Percentiles rank a stretch among this genome's conserved stretches.
These are phyloP conservation scores for Antheraea mylitta DNA, from an alignment of 1,140 invertebrate genomes.

Conservation along the genomic window DNA sequence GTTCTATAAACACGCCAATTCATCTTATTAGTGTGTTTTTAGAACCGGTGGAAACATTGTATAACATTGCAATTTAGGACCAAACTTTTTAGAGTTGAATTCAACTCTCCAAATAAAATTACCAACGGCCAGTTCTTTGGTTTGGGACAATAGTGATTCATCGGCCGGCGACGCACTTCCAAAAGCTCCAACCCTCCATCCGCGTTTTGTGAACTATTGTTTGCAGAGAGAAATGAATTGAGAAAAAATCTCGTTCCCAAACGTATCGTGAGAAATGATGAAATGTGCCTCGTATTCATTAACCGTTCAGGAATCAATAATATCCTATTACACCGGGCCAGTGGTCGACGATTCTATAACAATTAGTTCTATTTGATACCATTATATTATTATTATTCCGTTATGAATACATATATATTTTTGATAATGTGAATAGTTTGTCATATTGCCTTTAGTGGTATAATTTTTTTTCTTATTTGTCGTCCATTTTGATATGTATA, in stretches of 20 bases:
- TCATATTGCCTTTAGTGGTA: too few species aligned
- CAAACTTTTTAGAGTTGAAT: too few species aligned
- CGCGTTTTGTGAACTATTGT: conserved; percentile 70
- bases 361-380: too few species aligned
- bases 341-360: background rate
- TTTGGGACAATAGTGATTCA: background rate
- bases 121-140: background rate
- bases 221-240: conserved; percentile 72
- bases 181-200: conserved; percentile 56
- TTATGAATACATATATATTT: background rate
- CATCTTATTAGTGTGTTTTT: too few species aligned
- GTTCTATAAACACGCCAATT: too few species aligned
- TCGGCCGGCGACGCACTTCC: conserved; percentile 43
- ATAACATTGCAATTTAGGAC: too few species aligned
- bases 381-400: background rate
- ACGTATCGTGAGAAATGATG: conserved; percentile 71
- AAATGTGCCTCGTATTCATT: conserved; percentile 72
- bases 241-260: conserved; percentile 74
- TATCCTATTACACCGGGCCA: conserved; percentile 53
- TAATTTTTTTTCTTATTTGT: too few species aligned
- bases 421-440: background rate
- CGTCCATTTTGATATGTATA: too few species aligned
- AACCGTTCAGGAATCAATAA: conserved; percentile 70
- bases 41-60: too few species aligned
- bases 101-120: too few species aligned